Percentiles rank a stretch among this genome's conserved stretches.
Conservation (phyloP, 2,797 vertebrate species). For the Huso huso region DNA sequence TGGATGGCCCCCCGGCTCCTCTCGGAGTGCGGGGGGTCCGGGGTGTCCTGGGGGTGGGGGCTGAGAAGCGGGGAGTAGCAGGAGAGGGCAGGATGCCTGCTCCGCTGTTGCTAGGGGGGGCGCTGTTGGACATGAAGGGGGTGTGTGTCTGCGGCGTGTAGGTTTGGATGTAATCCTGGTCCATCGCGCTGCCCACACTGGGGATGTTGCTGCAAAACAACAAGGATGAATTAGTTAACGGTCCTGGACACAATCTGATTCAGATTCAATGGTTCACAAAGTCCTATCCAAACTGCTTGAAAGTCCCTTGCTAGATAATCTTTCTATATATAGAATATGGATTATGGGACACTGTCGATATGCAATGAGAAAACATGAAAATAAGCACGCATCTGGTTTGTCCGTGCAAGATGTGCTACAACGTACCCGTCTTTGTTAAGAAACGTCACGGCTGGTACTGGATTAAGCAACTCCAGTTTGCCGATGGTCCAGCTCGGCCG, state of each 20-base stretch:
- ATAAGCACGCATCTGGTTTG: too few relatives aligned
- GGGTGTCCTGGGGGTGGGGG: constrained; percentile 86
- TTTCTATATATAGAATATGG: too few relatives aligned
- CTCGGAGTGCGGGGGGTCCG: constrained; percentile 88
- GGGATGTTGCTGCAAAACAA: constrained; percentile 48
- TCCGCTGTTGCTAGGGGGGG: constrained; percentile 85
- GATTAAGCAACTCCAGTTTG: constrained; percentile 82
- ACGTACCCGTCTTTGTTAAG: constrained; percentile 85
- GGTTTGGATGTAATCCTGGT: constrained; percentile 87
- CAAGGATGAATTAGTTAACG: background rate
- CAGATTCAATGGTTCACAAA: too few relatives aligned
- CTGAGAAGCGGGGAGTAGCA: constrained; percentile 87
- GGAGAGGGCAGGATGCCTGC: constrained; percentile 90
- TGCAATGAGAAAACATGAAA: too few relatives aligned
- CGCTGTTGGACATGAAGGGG: constrained; percentile 86
- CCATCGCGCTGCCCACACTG: constrained; percentile 85
- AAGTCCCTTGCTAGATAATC: too few relatives aligned
- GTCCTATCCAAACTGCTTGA: too few relatives aligned
- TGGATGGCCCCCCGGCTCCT: constrained; percentile 79
- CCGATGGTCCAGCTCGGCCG: constrained; percentile 92
- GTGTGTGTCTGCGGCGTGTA: constrained; percentile 94
- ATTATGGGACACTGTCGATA: too few relatives aligned
- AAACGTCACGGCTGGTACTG: constrained; percentile 78
- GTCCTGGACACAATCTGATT: too few relatives aligned
- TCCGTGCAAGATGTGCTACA: too few relatives aligned